phyloP scores from a whole-genome alignment of 2,113 vertebrate species.

The Catharus minimus region DNA sequence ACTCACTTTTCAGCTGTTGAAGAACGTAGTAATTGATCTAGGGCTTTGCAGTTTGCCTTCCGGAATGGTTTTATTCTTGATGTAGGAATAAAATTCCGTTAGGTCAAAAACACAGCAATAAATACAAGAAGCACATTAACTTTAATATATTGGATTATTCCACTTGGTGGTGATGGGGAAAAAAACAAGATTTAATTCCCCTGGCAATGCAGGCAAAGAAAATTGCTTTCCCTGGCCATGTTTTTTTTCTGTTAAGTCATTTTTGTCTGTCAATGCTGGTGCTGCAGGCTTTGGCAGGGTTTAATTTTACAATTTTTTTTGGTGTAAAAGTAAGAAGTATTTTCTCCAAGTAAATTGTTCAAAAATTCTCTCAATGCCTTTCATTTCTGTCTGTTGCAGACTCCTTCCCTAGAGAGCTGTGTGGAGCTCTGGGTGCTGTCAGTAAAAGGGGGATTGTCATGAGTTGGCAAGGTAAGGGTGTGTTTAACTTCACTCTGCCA shows the following conservation, averaged over 20 bases:
- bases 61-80: slow-evolving; percentile 63
- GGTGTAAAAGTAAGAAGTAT: background rate
- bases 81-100: slow-evolving; percentile 65
- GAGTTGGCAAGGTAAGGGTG: background rate
- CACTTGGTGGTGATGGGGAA: slow-evolving; percentile 55
- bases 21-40: slow-evolving; percentile 72
- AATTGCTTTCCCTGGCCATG: slow-evolving; percentile 60
- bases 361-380: background rate
- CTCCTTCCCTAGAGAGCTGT: background rate
- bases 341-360: slow-evolving; percentile 7
- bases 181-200: slow-evolving; percentile 76
- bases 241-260: slow-evolving; percentile 37
- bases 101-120: slow-evolving; percentile 71
- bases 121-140: slow-evolving; percentile 67
- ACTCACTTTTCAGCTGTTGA: slow-evolving; percentile 73
- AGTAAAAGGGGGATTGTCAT: background rate
- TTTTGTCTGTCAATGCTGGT: slow-evolving; percentile 39
- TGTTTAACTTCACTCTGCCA: background rate
- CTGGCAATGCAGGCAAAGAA: slow-evolving; percentile 64
- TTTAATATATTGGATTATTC: slow-evolving; percentile 78
- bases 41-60: slow-evolving; percentile 49
- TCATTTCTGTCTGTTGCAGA: background rate
- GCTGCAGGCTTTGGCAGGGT: slow-evolving; percentile 20
- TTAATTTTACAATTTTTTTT: background rate
- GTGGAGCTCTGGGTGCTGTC: background rate